These are phyloP conservation scores for Heliconius charithonia DNA, from an alignment of 2,888 invertebrate species.

Conservation along the genomic window DNA sequence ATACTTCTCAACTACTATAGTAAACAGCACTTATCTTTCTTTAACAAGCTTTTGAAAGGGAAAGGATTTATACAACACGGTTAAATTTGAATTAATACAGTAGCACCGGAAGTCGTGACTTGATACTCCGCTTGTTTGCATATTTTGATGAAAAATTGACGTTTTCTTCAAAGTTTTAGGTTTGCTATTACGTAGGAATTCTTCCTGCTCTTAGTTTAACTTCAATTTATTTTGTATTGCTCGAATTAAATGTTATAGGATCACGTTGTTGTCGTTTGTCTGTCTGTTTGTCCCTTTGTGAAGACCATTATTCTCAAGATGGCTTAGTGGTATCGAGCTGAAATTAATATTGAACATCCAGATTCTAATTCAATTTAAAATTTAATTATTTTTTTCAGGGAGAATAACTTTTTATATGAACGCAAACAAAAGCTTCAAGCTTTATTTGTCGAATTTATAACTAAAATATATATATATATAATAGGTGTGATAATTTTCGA, in stretches of 20 bases:
- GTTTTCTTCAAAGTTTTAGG: not conserved
- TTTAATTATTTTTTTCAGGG: no score
- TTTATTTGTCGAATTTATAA: no score
- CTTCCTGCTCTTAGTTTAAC: not conserved
- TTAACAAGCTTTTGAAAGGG: slow-evolving; percentile 9
- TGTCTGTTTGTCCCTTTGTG: not conserved
- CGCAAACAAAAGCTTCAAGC: no score
- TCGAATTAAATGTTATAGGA: not conserved
- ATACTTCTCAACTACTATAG: not conserved
- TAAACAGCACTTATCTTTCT: not conserved
- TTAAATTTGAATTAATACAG: slow-evolving; percentile 9
- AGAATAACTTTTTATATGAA: no score
- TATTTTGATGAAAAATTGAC: slow-evolving; percentile 23
- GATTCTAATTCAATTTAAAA: not conserved
- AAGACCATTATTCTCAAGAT: not conserved
- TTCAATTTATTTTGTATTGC: not conserved
- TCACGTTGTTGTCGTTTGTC: not conserved
- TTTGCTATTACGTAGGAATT: not conserved
- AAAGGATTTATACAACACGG: slow-evolving; percentile 9
- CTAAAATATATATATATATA: no score
- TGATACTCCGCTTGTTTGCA: not conserved
- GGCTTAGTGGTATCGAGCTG: not conserved
- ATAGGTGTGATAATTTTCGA: no score
- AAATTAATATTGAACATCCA: not conserved
- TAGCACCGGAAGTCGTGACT: slow-evolving; percentile 25